These are phyloP conservation scores for Drosophila biarmipes DNA, from an alignment of 1,140 invertebrate species.

Conservation along the genomic window DNA sequence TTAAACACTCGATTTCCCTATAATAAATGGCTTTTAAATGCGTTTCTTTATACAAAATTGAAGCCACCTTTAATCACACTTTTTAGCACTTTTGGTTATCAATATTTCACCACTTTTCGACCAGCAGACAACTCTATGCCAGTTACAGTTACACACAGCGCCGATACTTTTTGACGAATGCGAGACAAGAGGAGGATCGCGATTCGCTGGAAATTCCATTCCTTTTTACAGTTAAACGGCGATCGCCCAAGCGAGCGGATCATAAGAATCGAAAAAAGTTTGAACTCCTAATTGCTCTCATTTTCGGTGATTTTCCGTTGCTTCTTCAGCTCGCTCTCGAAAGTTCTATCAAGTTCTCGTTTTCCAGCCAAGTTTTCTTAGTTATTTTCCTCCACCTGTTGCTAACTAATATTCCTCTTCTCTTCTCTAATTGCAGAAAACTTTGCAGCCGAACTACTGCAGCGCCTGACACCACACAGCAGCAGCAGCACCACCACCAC, in stretches of 20 bases:
- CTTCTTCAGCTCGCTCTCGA: slow-evolving; percentile 4
- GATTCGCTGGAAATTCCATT: slow-evolving; percentile 1
- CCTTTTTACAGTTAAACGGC: slow-evolving; percentile 30
- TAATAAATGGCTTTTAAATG: too few relatives aligned
- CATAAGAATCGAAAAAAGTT: slow-evolving; percentile 5
- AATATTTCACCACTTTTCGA: not conserved
- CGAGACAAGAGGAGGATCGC: not conserved
- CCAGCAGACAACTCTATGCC: not conserved
- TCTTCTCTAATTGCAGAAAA: slow-evolving; percentile 59
- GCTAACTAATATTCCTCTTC: slow-evolving; percentile 22
- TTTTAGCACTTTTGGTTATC: too few relatives aligned
- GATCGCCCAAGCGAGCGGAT: slow-evolving; percentile 12
- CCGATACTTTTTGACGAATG: not conserved
- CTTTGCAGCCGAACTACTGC: slow-evolving; percentile 57
- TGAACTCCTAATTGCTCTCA: not conserved
- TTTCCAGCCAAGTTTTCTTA: not conserved
- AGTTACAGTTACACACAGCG: not conserved
- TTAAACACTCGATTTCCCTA: too few relatives aligned
- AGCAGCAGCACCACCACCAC: slow-evolving; percentile 30
- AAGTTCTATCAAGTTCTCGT: slow-evolving; percentile 19
- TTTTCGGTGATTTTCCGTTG: slow-evolving; percentile 15
- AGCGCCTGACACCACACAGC: slow-evolving; percentile 53
- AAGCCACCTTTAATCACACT: too few relatives aligned
- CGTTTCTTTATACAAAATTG: too few relatives aligned
- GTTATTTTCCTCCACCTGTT: not conserved